Percentiles rank a stretch among this genome's conserved stretches.
These are phyloP conservation scores for Boloria euphrosyne DNA, from an alignment of 2,888 invertebrate genomes.

Conservation along the genomic window DNA sequence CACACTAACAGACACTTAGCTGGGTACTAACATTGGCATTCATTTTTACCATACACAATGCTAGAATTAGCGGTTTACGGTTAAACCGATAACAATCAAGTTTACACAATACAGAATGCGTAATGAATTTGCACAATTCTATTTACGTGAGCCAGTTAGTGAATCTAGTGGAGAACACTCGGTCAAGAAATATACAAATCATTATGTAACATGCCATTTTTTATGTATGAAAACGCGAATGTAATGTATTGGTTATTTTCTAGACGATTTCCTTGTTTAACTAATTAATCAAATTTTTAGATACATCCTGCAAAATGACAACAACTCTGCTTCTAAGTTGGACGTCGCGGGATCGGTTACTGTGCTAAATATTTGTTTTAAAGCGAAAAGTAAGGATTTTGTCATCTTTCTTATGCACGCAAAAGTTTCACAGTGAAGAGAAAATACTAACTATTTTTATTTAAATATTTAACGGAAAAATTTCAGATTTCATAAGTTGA, in stretches of 20 bases:
- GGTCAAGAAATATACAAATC: constrained; percentile 32
- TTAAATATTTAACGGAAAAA: too few relatives aligned
- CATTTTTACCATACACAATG: constrained; percentile 51
- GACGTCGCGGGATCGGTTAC: too few relatives aligned
- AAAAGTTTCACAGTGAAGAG: too few relatives aligned
- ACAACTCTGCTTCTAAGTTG: too few relatives aligned
- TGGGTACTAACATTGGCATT: constrained; percentile 40
- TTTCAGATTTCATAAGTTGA: too few relatives aligned
- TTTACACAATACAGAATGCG: constrained; percentile 42
- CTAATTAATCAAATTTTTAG: background rate
- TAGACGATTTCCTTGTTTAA: background rate
- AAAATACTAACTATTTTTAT: too few relatives aligned
- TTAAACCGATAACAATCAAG: constrained; percentile 40
- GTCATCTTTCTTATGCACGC: too few relatives aligned
- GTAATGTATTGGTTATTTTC: background rate
- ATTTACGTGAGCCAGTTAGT: constrained; percentile 37
- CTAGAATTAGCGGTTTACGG: constrained; percentile 39
- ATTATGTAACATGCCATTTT: constrained; percentile 23
- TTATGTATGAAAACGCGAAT: constrained; percentile 32
- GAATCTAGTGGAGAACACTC: constrained; percentile 30
- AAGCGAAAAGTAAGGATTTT: too few relatives aligned
- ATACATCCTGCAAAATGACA: background rate
- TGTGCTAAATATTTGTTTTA: too few relatives aligned
- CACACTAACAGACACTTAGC: constrained; percentile 1
- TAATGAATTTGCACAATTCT: constrained; percentile 41